Base-by-base conservation (phyloP, 1,140 invertebrate species). In the Pachypsylla venusta region DNA sequence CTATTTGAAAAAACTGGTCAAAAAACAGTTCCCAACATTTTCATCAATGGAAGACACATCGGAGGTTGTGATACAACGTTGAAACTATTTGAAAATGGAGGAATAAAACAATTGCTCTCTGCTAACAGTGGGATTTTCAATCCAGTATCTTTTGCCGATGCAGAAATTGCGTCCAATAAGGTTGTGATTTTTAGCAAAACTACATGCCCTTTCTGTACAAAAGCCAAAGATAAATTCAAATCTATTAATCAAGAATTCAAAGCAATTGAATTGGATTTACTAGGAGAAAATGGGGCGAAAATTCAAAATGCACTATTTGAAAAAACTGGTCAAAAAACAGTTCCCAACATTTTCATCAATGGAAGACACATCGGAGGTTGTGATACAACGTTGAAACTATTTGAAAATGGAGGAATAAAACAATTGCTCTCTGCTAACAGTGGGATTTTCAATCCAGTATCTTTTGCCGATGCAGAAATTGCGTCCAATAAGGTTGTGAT, bases 301-400 rank as follows among this genome's bases (percentile, higher is more conserved):
- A 87, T 94, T 62, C 90, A 93, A 72, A 75, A 79, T 39, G 79
- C 84, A 63, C 72, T 95, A 48, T 76, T 77, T n/a, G 72, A 83
- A 66, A 79, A 93, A 13, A 93, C 90, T 19, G 90, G 90, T 59
- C 84, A 82, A 25, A 79, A 79, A 70, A 86, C 87, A 39, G 86
- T 95, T 16, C 92, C 92, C 0, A 78, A 91, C 65, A 89, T 94
- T 1, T 95, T 94, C 69, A 81, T 95, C 5, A 82, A 91, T 66
- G 88, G 87, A 28, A 81, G 85, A 67, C 94, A 83, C 68, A 77
- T 95, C 59, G 91, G 92, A 13, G 92, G 91, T 16, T 58, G 22
- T 58, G 24, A 54, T 24, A 53, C 60, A 1, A 57, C 59, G 7
- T 7, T 74, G 24, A 48, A 48, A 48, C n/a, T 48, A 48, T 48